Evolutionary conservation across 92 coral and sea anemone species (phyloP), one percentile per base, ranked within the genome.

Genomic region (Siderastrea radians): DNA sequence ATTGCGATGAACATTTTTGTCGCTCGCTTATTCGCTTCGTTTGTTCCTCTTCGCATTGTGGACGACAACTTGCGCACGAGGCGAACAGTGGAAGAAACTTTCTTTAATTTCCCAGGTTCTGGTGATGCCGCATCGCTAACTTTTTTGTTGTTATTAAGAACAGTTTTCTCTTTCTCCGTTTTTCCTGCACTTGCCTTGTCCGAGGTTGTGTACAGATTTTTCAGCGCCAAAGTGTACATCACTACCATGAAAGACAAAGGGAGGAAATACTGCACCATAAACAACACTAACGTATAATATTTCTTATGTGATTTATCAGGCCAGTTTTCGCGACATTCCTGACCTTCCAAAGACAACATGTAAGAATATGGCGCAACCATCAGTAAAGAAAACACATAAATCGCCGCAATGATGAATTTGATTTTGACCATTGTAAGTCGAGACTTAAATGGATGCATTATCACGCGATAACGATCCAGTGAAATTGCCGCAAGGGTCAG

Each of bases 1-100:
- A 96, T 88, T 9, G 92, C 99, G 17, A 93, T 92, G 49, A 96
- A 96, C 99, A 96, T 96, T 85, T 96, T 96, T 6, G 98, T 94
- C 0, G 96, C 98, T 16, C 92, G 89, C 68, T 90, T 84, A 68
- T 96, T 96, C 1, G 95, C 95, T 58, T 93, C 98, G 58, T 87
- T 92, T 46, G 83, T 75, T 12, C 90, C 96, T 53, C 87, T 77
- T 46, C 90, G 82, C 48, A 83, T 69, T 4, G 71, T 69, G 3
- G 87, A 57, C 3, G 71, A 90, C 15, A 64, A 69, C 50, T 82
- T 78, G 50, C 75, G 79, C 19, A 77, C 84, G 0, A 62, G 68
- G 49, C 86, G 77, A 16, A 66, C 68, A 3, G 83, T 74, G 12
- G 87, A 73, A 3, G 87, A 84, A 3, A 74, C 73, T 57, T 84